Conservation (phyloP, 2,113 vertebrate species). For the Erythrolamprus reginae region DNA sequence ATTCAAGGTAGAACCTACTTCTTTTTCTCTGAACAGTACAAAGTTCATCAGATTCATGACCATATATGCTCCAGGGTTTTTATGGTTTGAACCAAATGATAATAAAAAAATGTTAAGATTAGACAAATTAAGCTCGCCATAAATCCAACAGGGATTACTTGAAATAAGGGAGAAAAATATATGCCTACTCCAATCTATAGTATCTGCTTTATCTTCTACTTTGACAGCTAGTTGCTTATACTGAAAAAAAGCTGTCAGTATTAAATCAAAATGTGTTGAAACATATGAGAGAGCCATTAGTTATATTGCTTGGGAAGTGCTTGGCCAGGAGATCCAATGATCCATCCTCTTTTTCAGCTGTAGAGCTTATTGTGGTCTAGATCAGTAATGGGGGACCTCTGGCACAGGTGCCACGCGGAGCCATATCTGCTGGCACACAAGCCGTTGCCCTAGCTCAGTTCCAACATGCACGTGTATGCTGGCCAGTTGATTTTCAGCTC, state of each 20-base stretch:
- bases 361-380: not conserved
- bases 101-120: not conserved
- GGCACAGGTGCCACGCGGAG: no score
- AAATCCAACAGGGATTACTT: not conserved
- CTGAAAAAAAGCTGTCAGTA: not conserved
- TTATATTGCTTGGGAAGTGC: not conserved
- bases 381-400: no score
- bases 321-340: not conserved
- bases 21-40: not conserved
- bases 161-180: not conserved
- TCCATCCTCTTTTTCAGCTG: not conserved
- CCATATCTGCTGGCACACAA: no score
- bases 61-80: not conserved
- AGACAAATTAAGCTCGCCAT: not conserved
- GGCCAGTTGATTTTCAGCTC: no score
- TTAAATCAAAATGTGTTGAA: not conserved
- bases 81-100: not conserved
- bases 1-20: not conserved
- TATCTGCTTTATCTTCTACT: not conserved
- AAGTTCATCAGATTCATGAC: not conserved
- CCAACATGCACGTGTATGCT: no score
- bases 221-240: not conserved
- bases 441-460: no score
- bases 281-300: not conserved
- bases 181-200: not conserved